Base-by-base conservation (phyloP, 2,797 vertebrate species). In the Peromyscus melanophrys region DNA sequence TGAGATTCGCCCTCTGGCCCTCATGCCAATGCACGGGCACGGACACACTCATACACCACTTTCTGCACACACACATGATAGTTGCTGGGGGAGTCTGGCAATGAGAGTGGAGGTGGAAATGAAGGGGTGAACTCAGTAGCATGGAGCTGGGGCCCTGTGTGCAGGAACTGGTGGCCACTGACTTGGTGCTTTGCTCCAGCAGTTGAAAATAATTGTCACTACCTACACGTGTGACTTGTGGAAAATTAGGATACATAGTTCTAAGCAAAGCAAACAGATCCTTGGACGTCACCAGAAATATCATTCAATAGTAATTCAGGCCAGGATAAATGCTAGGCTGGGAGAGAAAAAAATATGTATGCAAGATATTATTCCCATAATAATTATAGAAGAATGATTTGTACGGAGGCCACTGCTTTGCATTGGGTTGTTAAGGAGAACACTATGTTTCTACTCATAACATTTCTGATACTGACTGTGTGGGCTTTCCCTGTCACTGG, bases 381-480 rank as follows among this genome's bases (percentile, higher is more conserved):
- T 77, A 65, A 93, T 52, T 31, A 71, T 3, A 73, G 69, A 90
- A 92, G 40, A 76, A 63, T 65, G 17, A 71, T 78, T 69, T 83
- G n/a, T 65, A 71, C 88, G 92, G 10, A 59, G 12, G 40, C 2
- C 40, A 46, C 71, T 43, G 78, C 16, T 84, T 67, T 75, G 37
- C 94, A 52, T 73, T 40, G 87, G 11, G 16, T 27, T 85, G 21
- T 65, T 92, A 89, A 89, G 69, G 69, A 71, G 89, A 85, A 31
- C 46, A 85, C 29, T 61, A 5, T 76, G 55, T 3, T 89, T 78
- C 40, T 12, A n/a, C 5, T 31, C 21, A 27, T 14, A 23, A 89
- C 19, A 80, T 6, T 78, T 49, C 13, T 52, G 59, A 49, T 37
- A 17, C 40, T 37, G 31, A 34, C 49, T 52, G 19, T n/a, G 29